Evolutionary conservation across 1,140 invertebrate species (phyloP), one percentile per base, ranked within the genome.

Genomic region (Agrypnia vestita): DNA sequence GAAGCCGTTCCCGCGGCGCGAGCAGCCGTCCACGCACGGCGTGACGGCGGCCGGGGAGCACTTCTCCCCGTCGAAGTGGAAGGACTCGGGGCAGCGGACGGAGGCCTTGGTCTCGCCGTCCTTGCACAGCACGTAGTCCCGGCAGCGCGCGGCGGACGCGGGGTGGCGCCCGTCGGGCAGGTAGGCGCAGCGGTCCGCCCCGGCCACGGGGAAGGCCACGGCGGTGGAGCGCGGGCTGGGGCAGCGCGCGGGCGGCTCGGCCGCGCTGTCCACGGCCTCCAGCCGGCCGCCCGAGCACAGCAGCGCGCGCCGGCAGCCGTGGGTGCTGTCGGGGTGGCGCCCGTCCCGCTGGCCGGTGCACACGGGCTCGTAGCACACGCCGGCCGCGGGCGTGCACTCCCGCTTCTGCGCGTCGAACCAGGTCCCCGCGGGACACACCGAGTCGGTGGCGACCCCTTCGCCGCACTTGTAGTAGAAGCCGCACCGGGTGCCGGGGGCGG

Each of bases 401-500:
- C 86, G 83, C 15, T 78, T 83, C 17, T 83, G 76, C 35, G 78
- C 83, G 80, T 86, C 83, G 80, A 85, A 87, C 74, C 82, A 82
- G 19, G 82, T 82, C 21, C 82, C 85, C 0, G 47, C 17, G 0
- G 86, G 86, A 73, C 90, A 91, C 0, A 85, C 84, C 0, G 90
- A 83, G 75, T 84, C 85, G 0, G 87, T 87, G 51, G 86, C 81
- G 0, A 86, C 84, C 9, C 89, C 88, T 8, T 85, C 85, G 0
- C 89, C 86, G 81, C 91, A 93, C 80, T 91, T 88, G 84, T 90
- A 92, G 84, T 92, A 93, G 25, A 86, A 87, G 21, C 86, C 87
- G 84, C 91, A 92, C 10, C 89, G 88, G 77, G 21, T 82, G 75
- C 64, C 88, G 67, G 35, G 82, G 76, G 8, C 87, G 12, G 89